Evolutionary conservation across 1,140 invertebrate species (phyloP).

Genomic region (Philotrypesis tridentata): DNA sequence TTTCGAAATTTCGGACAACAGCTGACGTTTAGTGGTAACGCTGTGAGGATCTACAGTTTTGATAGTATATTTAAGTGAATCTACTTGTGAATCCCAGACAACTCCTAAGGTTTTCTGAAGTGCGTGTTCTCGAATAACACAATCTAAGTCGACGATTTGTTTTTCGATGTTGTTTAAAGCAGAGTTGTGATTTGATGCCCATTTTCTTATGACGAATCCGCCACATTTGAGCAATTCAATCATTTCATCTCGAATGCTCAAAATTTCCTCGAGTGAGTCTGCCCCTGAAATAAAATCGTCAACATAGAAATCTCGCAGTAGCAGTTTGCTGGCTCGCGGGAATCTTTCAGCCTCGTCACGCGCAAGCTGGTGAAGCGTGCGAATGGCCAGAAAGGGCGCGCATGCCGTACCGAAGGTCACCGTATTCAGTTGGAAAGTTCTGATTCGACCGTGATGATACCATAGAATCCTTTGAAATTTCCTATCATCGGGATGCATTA

Average conservation of each 20-base stretch:
- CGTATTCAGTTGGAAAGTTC: no score
- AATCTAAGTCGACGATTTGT: not conserved
- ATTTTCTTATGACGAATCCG: slow-evolving; percentile 60
- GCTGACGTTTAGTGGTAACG: not conserved
- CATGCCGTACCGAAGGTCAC: slow-evolving; percentile 30
- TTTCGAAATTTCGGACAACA: not conserved
- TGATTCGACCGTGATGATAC: not conserved
- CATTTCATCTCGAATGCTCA: slow-evolving; percentile 53
- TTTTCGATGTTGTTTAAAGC: not conserved
- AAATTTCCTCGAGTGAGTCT: slow-evolving; percentile 58
- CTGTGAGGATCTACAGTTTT: not conserved
- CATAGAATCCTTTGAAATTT: slow-evolving; percentile 10
- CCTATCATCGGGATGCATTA: not conserved
- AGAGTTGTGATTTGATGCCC: slow-evolving; percentile 56
- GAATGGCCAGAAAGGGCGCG: slow-evolving; percentile 36
- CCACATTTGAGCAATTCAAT: no score
- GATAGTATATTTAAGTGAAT: not conserved
- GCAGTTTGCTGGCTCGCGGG: not conserved
- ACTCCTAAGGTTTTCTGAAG: no score
- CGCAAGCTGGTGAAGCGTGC: slow-evolving; percentile 30
- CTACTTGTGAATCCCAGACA: not conserved
- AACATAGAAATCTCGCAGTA: slow-evolving; percentile 69
- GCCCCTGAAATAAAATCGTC: slow-evolving; percentile 69
- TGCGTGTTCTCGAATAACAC: not conserved
- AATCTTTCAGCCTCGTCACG: slow-evolving; percentile 25